These are phyloP conservation scores for Caenorhabditis auriculariae DNA, from an alignment of 2,888 invertebrate species.

Conservation along the genomic window DNA sequence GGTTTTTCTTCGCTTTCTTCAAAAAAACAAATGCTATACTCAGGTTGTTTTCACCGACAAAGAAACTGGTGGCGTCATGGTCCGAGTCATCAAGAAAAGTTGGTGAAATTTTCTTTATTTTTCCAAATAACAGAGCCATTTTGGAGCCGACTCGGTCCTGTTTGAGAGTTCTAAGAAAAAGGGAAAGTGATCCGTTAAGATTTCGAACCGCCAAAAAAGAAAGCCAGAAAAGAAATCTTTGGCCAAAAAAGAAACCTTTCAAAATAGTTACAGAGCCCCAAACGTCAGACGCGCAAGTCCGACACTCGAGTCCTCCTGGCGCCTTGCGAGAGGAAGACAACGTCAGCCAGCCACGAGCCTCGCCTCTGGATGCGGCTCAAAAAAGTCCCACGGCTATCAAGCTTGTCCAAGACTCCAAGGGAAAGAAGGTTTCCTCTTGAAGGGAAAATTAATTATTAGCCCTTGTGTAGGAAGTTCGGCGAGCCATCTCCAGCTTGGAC, in stretches of 20 bases:
- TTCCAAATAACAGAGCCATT: background rate
- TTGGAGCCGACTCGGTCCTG: background rate
- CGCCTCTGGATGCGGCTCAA: constrained; percentile 2
- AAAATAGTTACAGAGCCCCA: background rate
- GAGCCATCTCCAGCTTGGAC: constrained; percentile 13
- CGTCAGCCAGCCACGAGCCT: constrained; percentile 16
- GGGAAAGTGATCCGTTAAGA: background rate
- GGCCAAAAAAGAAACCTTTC: background rate
- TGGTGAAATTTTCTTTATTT: background rate
- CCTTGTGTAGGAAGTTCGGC: constrained; percentile 12
- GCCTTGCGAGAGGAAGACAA: background rate
- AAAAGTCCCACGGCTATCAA: constrained; percentile 7
- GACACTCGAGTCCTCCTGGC: constrained; percentile 22
- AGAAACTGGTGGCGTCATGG: constrained; percentile 35
- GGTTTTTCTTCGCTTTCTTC: constrained; percentile 3
- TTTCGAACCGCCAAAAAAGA: constrained; percentile 2
- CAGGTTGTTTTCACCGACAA: constrained; percentile 36
- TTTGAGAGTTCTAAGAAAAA: background rate
- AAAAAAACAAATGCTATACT: background rate
- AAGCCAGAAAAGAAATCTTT: background rate
- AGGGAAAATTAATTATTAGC: background rate
- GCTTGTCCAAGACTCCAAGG: constrained; percentile 23
- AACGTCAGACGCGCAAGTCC: background rate
- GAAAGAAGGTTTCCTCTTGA: constrained; percentile 9
- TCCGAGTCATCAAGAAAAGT: constrained; percentile 32